Percentiles rank a stretch among this genome's conserved stretches.
Conservation (phyloP, 1,140 invertebrate species). For the Riptortus pedestris region DNA sequence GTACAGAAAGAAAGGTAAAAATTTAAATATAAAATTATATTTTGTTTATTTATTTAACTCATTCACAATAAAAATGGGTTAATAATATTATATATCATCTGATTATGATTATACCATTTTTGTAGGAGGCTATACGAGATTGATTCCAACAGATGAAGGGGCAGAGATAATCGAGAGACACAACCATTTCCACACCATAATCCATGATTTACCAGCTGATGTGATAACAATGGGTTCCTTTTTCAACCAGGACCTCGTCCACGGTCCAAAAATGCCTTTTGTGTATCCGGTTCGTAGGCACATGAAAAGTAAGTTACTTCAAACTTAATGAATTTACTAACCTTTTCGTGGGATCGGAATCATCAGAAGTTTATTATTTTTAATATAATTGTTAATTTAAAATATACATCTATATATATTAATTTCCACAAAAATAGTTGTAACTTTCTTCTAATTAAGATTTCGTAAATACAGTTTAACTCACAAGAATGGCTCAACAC, state of each 20-base stretch:
- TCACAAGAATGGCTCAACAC: too few species aligned
- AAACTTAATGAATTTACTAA: too few species aligned
- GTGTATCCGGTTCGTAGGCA: slow-evolving; percentile 48
- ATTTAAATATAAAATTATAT: too few species aligned
- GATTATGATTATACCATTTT: too few species aligned
- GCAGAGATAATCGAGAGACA: slow-evolving; percentile 38
- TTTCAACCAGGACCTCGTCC: slow-evolving; percentile 50
- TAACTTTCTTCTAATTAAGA: neutral
- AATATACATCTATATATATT: neutral
- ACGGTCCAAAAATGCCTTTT: slow-evolving; percentile 52
- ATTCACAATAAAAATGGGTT: too few species aligned
- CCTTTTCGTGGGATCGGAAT: too few species aligned
- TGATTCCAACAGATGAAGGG: slow-evolving; percentile 44
- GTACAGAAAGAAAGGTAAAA: too few species aligned
- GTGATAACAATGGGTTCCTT: slow-evolving; percentile 57
- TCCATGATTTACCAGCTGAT: slow-evolving; percentile 51
- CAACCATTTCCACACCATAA: slow-evolving; percentile 44
- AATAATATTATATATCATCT: too few species aligned
- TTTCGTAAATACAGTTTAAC: too few species aligned
- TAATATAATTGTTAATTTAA: slow-evolving; percentile 31
- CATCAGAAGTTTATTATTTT: too few species aligned
- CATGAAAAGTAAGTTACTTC: slow-evolving; percentile 43
- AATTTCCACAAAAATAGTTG: neutral
- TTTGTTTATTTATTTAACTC: too few species aligned
- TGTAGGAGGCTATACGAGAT: too few species aligned